Conservation (phyloP, 2,113 vertebrate species). For the Ariopsis seemanni region DNA sequence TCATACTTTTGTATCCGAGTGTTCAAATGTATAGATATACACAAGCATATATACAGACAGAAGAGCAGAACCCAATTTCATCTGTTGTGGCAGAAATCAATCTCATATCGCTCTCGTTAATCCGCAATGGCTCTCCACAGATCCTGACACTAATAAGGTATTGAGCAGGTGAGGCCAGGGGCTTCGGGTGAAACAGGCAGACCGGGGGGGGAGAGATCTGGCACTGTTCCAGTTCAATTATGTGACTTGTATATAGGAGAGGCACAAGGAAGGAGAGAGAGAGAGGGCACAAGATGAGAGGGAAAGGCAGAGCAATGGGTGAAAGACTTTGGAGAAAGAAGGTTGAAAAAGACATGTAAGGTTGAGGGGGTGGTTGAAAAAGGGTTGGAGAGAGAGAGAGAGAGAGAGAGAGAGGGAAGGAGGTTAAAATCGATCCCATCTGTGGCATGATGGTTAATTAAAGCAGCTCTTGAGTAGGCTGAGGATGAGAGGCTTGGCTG, state of each 20-base stretch:
- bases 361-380: constrained; percentile 62
- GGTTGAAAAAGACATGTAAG: constrained; percentile 64
- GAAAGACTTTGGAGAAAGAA: constrained; percentile 71
- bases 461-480: constrained; percentile 97
- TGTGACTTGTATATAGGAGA: constrained; percentile 83
- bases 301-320: constrained; percentile 62
- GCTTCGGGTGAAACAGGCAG: constrained; percentile 64
- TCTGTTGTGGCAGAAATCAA: constrained; percentile 93
- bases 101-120: constrained; percentile 97
- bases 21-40: constrained; percentile 42
- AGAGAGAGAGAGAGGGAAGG: constrained; percentile 37
- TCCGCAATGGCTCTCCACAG: constrained; percentile 91
- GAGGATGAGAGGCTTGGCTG: constrained; percentile 97
- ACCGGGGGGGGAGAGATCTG: constrained; percentile 67
- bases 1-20: constrained; percentile 34
- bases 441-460: constrained; percentile 99
- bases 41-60: constrained; percentile 44
- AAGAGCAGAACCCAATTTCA: constrained; percentile 74
- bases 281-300: constrained; percentile 57
- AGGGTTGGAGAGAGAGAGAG: constrained; percentile 62
- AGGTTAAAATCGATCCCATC: constrained; percentile 97
- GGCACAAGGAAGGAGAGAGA: constrained; percentile 34
- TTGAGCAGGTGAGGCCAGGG: constrained; percentile 88
- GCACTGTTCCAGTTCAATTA: constrained; percentile 85
- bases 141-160: constrained; percentile 98